Base-by-base conservation (phyloP, 2,797 vertebrate genomes). In the Alosa sapidissima region DNA sequence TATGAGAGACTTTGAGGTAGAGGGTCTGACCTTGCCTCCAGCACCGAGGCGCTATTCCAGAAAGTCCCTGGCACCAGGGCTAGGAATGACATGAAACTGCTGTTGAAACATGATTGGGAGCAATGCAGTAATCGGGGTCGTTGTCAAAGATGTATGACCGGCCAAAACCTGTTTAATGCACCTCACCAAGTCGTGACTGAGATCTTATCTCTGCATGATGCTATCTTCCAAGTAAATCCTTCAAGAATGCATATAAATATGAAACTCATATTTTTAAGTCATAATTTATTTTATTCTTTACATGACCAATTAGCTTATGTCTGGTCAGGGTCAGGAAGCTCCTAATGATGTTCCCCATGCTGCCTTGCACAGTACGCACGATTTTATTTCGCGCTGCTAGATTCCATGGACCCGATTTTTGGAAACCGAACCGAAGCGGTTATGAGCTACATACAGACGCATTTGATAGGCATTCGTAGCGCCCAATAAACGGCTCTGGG, bases 41-140 rank as follows among this genome's bases (percentile, higher is more conserved):
- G 68, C 36, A 36, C 36, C 5, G 68, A 14, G 36, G 68, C 68
- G 14, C 36, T 41, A 5, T 16, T 75, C 36, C 68, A 75, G 68
- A 75, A 75, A 75, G 33, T 75, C 68, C 68, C 68, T 75, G 68
- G 36, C 36, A 75, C 36, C 16, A 3, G 36, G 1, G 16, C 33
- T 8, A 7, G 28, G 62, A 36, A 28, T 68, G 62, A 68, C 62
- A 68, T 75, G 68, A 75, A 75, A 14, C 68, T 36, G 36, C 14
- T 75, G 68, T 75, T 72, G 65, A 41, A 75, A 75, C 68, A 45
- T 75, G 36, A 75, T 75, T 45, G 68, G 14, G 36, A 45, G 68
- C 68, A 41, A 45, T 41, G 68, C 13, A 7, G 36, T 75, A 36
- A 41, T 19, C 68, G 86, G 13, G 9, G 54, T 36, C 11, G 11